A percentile compares a stretch with the other conserved stretches of the same genome.
These are phyloP conservation scores for Argyra leucocephala DNA, from an alignment of 2,888 invertebrate genomes.

Conservation along the genomic window DNA sequence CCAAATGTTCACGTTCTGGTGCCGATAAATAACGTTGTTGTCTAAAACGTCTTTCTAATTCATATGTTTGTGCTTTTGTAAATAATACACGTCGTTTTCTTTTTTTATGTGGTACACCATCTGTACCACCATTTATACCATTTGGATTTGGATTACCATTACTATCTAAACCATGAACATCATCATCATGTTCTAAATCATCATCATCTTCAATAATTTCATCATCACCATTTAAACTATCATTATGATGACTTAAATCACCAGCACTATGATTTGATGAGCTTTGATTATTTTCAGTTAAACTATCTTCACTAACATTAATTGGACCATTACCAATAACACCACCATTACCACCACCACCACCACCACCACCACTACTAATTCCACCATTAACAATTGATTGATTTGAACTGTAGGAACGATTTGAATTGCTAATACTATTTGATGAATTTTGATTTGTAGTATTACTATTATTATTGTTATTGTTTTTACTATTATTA, in stretches of 20 bases:
- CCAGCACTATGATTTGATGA: constrained; percentile 17
- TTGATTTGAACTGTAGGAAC: constrained; percentile 15
- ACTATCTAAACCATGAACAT: constrained; percentile 36
- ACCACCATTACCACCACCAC: constrained; percentile 27
- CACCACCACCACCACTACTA: constrained; percentile 16
- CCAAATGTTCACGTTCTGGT: constrained; percentile 93
- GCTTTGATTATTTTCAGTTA: constrained; percentile 31
- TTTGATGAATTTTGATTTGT: constrained; percentile 15
- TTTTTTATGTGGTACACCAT: constrained; percentile 61
- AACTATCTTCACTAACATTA: constrained; percentile 35
- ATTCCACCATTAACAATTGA: constrained; percentile 19
- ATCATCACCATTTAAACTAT: constrained; percentile 44
- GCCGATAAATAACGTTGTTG: constrained; percentile 96
- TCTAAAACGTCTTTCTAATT: constrained; percentile 85
- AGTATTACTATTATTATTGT: constrained; percentile 10
- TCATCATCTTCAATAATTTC: constrained; percentile 46
- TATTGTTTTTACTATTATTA: constrained; percentile 16
- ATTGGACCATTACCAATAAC: constrained; percentile 28
- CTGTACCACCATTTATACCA: constrained; percentile 34
- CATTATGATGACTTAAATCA: constrained; percentile 19
- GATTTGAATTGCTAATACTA: constrained; percentile 22
- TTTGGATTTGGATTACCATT: constrained; percentile 29
- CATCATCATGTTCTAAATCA: constrained; percentile 48
- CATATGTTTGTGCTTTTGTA: constrained; percentile 95
- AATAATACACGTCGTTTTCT: constrained; percentile 93